Evolutionary conservation across 2,113 vertebrate species (phyloP).

Genomic region (Pseudonaja textilis): DNA sequence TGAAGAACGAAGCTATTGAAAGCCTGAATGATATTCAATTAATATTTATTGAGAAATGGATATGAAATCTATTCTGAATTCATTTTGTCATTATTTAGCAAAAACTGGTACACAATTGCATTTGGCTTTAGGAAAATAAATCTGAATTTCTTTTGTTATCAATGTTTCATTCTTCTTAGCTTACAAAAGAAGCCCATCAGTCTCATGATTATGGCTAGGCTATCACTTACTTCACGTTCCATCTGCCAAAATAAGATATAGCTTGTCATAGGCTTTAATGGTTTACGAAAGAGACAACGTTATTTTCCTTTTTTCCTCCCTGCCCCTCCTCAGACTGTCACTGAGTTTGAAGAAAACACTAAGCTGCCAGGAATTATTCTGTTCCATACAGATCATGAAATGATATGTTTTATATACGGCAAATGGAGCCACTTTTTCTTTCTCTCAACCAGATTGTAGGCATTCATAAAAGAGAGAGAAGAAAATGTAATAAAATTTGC

Average conservation of each 20-base stretch:
- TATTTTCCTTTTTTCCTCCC: neutral
- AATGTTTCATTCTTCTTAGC: slow-evolving; percentile 32
- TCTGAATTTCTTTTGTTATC: neutral
- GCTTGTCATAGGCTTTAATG: slow-evolving; percentile 31
- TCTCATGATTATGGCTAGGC: slow-evolving; percentile 18
- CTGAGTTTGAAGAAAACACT: slow-evolving; percentile 17
- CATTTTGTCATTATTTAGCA: slow-evolving; percentile 23
- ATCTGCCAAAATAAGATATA: slow-evolving; percentile 40
- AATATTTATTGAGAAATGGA: slow-evolving; percentile 16
- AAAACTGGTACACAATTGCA: slow-evolving; percentile 11
- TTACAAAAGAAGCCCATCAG: slow-evolving; percentile 39
- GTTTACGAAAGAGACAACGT: neutral
- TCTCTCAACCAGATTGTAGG: neutral
- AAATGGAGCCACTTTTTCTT: neutral
- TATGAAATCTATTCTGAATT: neutral
- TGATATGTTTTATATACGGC: neutral
- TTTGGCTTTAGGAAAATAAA: neutral
- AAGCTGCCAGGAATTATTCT: slow-evolving; percentile 24
- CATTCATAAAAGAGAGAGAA: neutral
- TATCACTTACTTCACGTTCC: slow-evolving; percentile 31
- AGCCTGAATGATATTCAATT: neutral
- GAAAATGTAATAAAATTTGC: neutral
- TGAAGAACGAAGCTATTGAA: neutral
- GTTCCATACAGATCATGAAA: slow-evolving; percentile 29
- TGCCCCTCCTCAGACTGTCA: neutral